Base-by-base conservation (phyloP, 2,888 invertebrate species). In the Noctua comes region DNA sequence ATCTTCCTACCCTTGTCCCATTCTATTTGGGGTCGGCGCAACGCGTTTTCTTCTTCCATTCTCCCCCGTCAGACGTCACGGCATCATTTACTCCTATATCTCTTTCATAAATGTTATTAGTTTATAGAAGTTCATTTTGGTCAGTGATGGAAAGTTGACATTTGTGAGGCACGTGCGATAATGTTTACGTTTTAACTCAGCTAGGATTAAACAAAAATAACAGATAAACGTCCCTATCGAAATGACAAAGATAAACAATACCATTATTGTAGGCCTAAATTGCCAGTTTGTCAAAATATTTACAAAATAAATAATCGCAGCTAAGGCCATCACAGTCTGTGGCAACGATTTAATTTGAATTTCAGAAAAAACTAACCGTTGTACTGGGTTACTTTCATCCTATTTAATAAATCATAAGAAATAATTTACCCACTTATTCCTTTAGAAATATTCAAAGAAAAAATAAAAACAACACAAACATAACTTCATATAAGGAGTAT, bases 401-500 rank as follows among this genome's bases (percentile, higher is more conserved):
- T 2, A 27, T 18, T 24, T 24, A n/a, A 43, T 64, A 64, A 18
- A 24, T 16, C 2, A 24, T 72, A 10, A 7, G 18, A 65, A 36
- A 36, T 31, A 11, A 46, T 13, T 36, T 6, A 57, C 40, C 54
- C 5, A n/a, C n/a, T 65, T n/a, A 73, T 40, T 48, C 13, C 7
- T 31, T 43, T 18, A n/a, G 13, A 31, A 48, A 48, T 2, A 65
- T 36, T 65, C 0, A 31, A 18, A 59, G 57, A 66, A 0, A 36
- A 51, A 68, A 36, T 21, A 59, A 73, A 59, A 80, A 24, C 11
- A 24, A 46, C 36, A 27, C 1, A 24, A 43, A 43, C n/a, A n/a
- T 43, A 18, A 43, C 40, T 40, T 65, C 65, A 40, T 43, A 43
- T n/a, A 66, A 16, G 13, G 43, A 43, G 51, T 82, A 82, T 70